Evolutionary conservation across 2,888 invertebrate species (phyloP).

Genomic region (Drosophila diplacantha): DNA sequence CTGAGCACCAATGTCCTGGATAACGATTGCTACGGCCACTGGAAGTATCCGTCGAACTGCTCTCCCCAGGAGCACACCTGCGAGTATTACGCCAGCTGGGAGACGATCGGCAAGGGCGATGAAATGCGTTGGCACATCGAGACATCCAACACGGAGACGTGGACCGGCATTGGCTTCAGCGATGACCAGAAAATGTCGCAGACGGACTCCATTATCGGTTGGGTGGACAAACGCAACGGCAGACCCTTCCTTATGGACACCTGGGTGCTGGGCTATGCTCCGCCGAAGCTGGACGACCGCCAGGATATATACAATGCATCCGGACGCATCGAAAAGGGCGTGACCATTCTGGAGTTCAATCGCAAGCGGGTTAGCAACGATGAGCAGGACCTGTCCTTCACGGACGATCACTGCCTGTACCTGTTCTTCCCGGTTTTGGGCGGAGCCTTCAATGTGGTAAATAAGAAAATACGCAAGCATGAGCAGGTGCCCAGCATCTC

Average conservation of each 20-base stretch:
- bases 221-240: constrained; percentile 87
- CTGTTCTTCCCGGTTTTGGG: constrained; percentile 92
- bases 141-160: constrained; percentile 86
- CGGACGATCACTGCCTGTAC: constrained; percentile 88
- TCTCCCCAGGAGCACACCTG: constrained; percentile 82
- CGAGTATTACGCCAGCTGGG: constrained; percentile 90
- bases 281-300: constrained; percentile 84
- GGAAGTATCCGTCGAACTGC: constrained; percentile 86
- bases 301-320: constrained; percentile 86
- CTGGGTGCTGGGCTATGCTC: constrained; percentile 88
- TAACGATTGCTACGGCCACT: constrained; percentile 86
- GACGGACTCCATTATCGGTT: constrained; percentile 92
- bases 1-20: constrained; percentile 75
- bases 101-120: constrained; percentile 84
- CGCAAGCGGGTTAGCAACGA: constrained; percentile 88
- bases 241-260: constrained; percentile 92
- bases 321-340: constrained; percentile 86
- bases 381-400: constrained; percentile 86
- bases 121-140: constrained; percentile 88
- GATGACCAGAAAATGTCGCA: constrained; percentile 91
- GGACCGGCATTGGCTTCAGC: constrained; percentile 95
- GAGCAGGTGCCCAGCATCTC: constrained; percentile 85
- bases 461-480: constrained; percentile 91
- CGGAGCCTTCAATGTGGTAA: constrained; percentile 88
- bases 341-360: constrained; percentile 87